These are phyloP conservation scores for Trilocha varians DNA, from an alignment of 2,888 invertebrate species.

Conservation along the genomic window DNA sequence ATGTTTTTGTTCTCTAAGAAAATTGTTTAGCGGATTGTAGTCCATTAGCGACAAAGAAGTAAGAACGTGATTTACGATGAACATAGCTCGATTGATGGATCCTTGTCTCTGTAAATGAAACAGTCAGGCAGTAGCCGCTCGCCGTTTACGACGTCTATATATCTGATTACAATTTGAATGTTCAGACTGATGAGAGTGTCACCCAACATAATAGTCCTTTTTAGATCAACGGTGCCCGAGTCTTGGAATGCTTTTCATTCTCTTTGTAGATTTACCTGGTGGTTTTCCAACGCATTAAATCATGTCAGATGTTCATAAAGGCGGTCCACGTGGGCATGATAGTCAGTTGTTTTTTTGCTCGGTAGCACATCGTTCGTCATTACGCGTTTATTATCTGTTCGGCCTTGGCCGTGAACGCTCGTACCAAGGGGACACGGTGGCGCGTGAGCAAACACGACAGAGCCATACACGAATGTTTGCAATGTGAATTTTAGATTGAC, in stretches of 20 bases:
- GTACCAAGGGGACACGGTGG: slow-evolving; percentile 41
- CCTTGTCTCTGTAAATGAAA: slow-evolving; percentile 36
- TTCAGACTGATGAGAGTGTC: slow-evolving; percentile 16
- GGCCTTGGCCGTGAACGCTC: slow-evolving; percentile 72
- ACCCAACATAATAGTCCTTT: slow-evolving; percentile 9
- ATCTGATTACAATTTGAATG: slow-evolving; percentile 29
- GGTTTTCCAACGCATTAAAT: slow-evolving; percentile 63
- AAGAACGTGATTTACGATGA: slow-evolving; percentile 31
- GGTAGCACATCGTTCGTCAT: slow-evolving; percentile 60
- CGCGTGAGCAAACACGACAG: slow-evolving; percentile 42
- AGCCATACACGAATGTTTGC: slow-evolving; percentile 28
- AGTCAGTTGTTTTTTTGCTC: slow-evolving; percentile 46
- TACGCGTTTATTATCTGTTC: slow-evolving; percentile 60
- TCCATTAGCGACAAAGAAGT: slow-evolving; percentile 32
- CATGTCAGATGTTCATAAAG: slow-evolving; percentile 49
- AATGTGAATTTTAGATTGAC: slow-evolving; percentile 31
- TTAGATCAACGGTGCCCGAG: slow-evolving; percentile 1
- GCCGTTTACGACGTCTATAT: slow-evolving; percentile 20
- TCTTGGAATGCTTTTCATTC: slow-evolving; percentile 16
- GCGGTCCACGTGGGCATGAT: slow-evolving; percentile 55
- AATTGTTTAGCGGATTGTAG: slow-evolving; percentile 7
- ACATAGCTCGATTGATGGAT: slow-evolving; percentile 26
- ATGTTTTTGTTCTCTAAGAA: slow-evolving; percentile 6
- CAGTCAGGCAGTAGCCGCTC: slow-evolving; percentile 20
- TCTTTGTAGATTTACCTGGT: slow-evolving; percentile 32